Evolutionary conservation across 2,888 invertebrate species (phyloP).

Genomic region (Nomada hirtipes): DNA sequence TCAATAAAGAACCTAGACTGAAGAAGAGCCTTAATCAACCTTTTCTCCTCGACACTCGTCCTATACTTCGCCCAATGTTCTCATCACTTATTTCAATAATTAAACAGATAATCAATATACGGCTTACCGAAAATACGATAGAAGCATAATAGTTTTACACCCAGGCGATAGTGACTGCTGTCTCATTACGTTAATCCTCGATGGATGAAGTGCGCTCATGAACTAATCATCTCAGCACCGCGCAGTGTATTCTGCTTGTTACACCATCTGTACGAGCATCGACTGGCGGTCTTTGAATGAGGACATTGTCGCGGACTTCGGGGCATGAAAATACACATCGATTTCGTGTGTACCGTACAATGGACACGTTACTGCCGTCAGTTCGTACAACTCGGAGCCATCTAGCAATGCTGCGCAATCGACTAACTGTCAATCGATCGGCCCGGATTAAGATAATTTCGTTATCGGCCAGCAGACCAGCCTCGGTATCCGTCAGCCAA

Average conservation of each 20-base stretch:
- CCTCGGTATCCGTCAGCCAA: slow-evolving; percentile 72
- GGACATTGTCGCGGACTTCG: slow-evolving; percentile 65
- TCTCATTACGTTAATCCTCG: not conserved
- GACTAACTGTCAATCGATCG: slow-evolving; percentile 79
- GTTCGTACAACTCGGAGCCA: slow-evolving; percentile 60
- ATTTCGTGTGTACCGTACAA: slow-evolving; percentile 65
- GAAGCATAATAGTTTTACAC: too few species aligned
- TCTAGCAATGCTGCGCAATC: slow-evolving; percentile 71
- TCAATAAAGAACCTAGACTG: too few species aligned
- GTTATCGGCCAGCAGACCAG: slow-evolving; percentile 73
- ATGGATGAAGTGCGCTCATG: slow-evolving; percentile 22
- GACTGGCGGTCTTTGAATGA: slow-evolving; percentile 60
- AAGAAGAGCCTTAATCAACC: too few species aligned
- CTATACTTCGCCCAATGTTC: too few species aligned
- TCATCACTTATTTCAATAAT: too few species aligned
- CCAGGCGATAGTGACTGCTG: too few species aligned
- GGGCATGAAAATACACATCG: slow-evolving; percentile 67
- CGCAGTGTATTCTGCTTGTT: slow-evolving; percentile 49
- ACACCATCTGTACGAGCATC: slow-evolving; percentile 46
- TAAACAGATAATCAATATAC: too few species aligned
- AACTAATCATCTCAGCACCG: slow-evolving; percentile 36
- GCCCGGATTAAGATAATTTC: slow-evolving; percentile 78
- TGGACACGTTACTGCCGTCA: slow-evolving; percentile 66
- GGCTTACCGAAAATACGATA: too few species aligned
- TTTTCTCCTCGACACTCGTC: too few species aligned